Conservation (phyloP, 2,113 vertebrate genomes). For the Pelecanoides urinatrix region DNA sequence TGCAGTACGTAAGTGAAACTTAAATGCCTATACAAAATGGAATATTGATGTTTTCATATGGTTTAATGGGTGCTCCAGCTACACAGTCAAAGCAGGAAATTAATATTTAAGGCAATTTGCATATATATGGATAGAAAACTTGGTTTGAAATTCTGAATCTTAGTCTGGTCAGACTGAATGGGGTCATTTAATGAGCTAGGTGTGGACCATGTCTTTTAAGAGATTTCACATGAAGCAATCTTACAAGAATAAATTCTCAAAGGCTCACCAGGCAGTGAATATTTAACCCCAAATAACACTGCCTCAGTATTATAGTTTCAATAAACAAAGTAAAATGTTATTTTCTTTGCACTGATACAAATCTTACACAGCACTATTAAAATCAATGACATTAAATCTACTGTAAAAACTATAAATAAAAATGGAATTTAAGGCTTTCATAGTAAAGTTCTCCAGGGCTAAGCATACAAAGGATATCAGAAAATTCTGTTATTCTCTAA, state of each 20-base stretch:
- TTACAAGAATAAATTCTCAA: neutral
- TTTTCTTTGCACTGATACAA: neutral
- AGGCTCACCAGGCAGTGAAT: neutral
- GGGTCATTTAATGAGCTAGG: neutral
- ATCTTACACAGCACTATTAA: neutral
- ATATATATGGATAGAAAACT: neutral
- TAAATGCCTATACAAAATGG: neutral
- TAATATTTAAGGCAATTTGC: neutral
- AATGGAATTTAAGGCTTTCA: neutral
- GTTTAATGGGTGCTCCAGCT: neutral
- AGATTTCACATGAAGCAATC: neutral
- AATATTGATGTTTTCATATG: neutral
- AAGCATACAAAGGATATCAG: neutral
- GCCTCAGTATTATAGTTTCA: neutral
- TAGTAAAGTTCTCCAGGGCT: neutral
- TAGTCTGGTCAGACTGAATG: neutral
- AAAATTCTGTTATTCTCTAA: neutral
- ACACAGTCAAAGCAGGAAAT: neutral
- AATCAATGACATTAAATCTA: neutral
- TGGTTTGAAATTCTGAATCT: neutral
- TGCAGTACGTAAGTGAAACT: neutral
- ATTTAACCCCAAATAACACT: neutral
- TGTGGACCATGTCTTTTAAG: neutral
- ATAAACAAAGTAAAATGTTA: neutral
- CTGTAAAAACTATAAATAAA: neutral